phyloP scores from a whole-genome alignment of 2,888 invertebrate genomes.

The Noctuana brunneofusca region DNA sequence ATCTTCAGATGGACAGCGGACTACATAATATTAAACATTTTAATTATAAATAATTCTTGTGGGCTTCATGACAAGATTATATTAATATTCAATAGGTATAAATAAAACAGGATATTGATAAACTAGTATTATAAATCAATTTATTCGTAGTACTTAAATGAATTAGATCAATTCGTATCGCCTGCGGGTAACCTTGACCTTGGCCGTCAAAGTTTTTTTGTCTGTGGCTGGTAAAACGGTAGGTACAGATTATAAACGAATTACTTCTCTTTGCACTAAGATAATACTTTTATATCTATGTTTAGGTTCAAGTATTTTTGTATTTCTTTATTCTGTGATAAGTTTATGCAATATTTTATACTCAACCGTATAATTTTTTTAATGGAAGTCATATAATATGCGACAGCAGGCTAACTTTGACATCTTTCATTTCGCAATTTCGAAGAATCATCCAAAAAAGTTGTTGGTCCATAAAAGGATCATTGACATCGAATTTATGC shows the following conservation, averaged over 20 bases:
- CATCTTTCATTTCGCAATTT: neutral
- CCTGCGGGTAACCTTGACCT: conserved; percentile 40
- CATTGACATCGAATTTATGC: neutral
- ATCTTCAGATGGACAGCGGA: no score
- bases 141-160: conserved; percentile 1
- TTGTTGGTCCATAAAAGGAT: neutral
- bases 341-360: no score
- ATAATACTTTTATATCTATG: no score
- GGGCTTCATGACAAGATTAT: neutral
- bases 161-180: conserved; percentile 8
- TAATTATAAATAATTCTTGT: neutral
- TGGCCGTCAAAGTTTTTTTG: conserved; percentile 30
- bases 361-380: no score
- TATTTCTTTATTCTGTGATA: no score
- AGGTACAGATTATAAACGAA: neutral
- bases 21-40: no score
- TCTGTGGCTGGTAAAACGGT: neutral
- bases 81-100: conserved; percentile 13
- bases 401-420: neutral
- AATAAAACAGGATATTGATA: conserved; percentile 8
- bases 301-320: no score
- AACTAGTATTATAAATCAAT: conserved; percentile 9
- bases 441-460: neutral
- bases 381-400: neutral
- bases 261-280: neutral